Conservation (phyloP, 2,797 vertebrate genomes). For the Chiroxiphia lanceolata region DNA sequence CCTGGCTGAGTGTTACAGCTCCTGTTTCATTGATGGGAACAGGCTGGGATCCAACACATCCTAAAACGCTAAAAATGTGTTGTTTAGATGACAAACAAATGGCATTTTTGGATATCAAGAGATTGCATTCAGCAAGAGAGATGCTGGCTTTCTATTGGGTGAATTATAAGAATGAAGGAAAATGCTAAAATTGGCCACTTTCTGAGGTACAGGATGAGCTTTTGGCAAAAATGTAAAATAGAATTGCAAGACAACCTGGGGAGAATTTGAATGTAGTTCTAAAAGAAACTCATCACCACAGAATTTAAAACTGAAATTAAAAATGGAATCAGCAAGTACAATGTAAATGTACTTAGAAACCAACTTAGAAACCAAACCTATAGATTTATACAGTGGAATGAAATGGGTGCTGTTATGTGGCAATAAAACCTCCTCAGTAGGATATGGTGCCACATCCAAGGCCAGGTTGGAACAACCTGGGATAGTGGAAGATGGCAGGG, state of each 20-base stretch:
- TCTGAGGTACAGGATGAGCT: neutral
- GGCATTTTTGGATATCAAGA: neutral
- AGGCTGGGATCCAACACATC: neutral
- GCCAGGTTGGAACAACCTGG: neutral
- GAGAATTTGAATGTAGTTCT: neutral
- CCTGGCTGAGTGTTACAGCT: neutral
- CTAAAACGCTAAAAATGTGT: neutral
- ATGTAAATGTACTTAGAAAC: neutral
- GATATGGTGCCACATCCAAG: rapidly evolving
- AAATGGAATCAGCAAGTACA: neutral
- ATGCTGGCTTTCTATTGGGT: neutral
- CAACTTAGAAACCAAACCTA: too few species aligned
- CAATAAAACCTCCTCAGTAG: neutral
- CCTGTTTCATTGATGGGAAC: constrained; percentile 4
- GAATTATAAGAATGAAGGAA: neutral
- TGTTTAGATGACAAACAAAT: neutral
- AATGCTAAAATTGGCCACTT: neutral
- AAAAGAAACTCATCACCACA: rapidly evolving
- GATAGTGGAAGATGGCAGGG: neutral
- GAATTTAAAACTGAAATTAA: neutral
- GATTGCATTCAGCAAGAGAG: neutral
- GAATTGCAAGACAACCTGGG: neutral
- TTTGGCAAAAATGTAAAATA: neutral
- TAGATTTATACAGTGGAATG: neutral
- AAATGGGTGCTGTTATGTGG: neutral